Percentiles rank a stretch among this genome's conserved stretches.
Conservation (phyloP, 2,113 vertebrate genomes). For the Mobula birostris region DNA sequence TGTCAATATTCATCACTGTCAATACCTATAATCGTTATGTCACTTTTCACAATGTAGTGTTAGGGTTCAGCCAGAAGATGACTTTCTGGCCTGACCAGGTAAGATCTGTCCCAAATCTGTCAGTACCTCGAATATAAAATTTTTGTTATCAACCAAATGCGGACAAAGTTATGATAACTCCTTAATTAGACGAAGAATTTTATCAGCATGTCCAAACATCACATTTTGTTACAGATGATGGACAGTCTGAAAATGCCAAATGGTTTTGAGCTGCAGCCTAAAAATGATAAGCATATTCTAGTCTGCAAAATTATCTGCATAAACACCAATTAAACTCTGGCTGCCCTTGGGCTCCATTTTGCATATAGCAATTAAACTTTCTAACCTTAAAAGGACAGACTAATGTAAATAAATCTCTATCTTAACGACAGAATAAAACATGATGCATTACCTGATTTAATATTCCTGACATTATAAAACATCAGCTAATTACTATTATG, state of each 20-base stretch:
- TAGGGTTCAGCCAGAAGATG: neutral
- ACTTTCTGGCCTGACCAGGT: neutral
- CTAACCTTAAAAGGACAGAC: neutral
- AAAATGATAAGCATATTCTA: neutral
- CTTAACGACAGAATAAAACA: constrained; percentile 10
- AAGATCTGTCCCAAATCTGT: neutral
- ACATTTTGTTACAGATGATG: neutral
- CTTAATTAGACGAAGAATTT: neutral
- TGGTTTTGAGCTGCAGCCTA: neutral
- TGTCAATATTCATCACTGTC: neutral
- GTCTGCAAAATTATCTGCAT: neutral
- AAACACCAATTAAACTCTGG: neutral
- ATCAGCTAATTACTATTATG: constrained; percentile 13
- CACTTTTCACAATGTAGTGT: neutral
- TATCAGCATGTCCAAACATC: neutral
- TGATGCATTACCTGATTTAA: constrained; percentile 3
- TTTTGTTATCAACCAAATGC: neutral
- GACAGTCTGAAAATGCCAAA: neutral
- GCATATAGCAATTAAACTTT: neutral
- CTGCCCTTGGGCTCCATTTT: neutral
- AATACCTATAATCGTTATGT: neutral
- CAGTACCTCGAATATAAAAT: neutral
- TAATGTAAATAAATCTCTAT: constrained; percentile 10
- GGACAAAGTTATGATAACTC: neutral
- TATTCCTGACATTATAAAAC: constrained; percentile 5